Conservation (phyloP, 2,113 vertebrate species). For the Corynorhinus townsendii region DNA sequence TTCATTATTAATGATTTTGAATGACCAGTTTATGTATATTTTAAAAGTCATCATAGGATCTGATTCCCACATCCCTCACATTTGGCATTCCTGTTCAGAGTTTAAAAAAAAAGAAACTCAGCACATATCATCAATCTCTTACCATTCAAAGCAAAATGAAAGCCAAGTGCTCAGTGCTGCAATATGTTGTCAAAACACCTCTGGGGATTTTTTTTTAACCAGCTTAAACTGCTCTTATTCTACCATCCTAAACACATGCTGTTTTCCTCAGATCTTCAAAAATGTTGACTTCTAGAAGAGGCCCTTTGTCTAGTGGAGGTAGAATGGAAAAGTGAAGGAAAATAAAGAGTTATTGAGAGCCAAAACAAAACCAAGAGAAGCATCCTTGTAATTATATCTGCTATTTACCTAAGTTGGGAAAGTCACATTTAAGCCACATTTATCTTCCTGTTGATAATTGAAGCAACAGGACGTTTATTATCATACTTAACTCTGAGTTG, state of each 20-base stretch:
- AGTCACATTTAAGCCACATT: neutral
- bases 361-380: neutral
- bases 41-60: neutral
- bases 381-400: neutral
- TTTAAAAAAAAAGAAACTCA: conserved; percentile 32
- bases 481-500: neutral
- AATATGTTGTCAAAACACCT: conserved; percentile 24
- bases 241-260: neutral
- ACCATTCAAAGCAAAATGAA: neutral
- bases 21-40: neutral
- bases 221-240: conserved; percentile 37
- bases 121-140: neutral
- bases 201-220: neutral
- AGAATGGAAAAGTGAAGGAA: neutral
- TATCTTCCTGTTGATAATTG: neutral
- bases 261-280: conserved; percentile 16
- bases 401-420: neutral
- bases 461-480: neutral
- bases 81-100: neutral
- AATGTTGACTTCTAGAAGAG: neutral
- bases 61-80: neutral
- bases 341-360: neutral
- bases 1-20: conserved; percentile 36
- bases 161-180: neutral
- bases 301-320: neutral